These are phyloP conservation scores for Brachypteracias leptosomus DNA, from an alignment of 2,113 vertebrate species.

Conservation along the genomic window DNA sequence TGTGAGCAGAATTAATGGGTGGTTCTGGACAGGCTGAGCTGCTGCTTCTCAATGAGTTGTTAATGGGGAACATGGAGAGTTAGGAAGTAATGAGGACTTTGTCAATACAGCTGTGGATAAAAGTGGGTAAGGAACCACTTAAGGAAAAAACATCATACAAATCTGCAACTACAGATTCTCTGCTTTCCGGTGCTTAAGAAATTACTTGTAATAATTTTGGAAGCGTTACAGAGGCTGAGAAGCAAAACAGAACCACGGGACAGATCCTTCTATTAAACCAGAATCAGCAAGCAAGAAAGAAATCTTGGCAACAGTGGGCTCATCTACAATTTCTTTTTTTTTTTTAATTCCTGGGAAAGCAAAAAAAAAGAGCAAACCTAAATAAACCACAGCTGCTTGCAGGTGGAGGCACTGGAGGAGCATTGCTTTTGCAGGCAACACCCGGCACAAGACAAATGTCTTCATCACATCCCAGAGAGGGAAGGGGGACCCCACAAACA, in stretches of 20 bases:
- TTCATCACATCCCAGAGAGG: neutral
- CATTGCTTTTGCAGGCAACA: neutral
- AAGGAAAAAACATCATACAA: neutral
- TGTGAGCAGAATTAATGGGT: constrained; percentile 33
- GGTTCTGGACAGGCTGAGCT: neutral
- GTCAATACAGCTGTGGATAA: constrained; percentile 56
- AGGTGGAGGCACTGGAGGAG: neutral
- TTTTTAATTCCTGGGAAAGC: neutral
- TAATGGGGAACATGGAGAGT: constrained; percentile 28
- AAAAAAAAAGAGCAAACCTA: neutral
- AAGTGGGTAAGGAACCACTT: constrained; percentile 46
- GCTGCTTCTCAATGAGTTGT: constrained; percentile 18
- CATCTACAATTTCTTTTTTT: neutral
- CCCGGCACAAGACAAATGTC: neutral
- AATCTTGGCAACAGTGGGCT: neutral
- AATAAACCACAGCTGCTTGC: neutral
- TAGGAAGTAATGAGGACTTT: constrained; percentile 44
- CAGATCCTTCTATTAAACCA: neutral
- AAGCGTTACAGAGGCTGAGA: neutral
- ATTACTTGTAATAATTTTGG: constrained; percentile 48
- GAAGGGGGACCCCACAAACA: neutral
- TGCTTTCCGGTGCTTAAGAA: constrained; percentile 45
- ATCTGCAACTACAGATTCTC: constrained; percentile 40
- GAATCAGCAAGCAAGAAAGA: neutral
- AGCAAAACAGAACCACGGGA: neutral